Conservation (phyloP, 1,140 invertebrate species). For the Dendroctonus ponderosae region DNA sequence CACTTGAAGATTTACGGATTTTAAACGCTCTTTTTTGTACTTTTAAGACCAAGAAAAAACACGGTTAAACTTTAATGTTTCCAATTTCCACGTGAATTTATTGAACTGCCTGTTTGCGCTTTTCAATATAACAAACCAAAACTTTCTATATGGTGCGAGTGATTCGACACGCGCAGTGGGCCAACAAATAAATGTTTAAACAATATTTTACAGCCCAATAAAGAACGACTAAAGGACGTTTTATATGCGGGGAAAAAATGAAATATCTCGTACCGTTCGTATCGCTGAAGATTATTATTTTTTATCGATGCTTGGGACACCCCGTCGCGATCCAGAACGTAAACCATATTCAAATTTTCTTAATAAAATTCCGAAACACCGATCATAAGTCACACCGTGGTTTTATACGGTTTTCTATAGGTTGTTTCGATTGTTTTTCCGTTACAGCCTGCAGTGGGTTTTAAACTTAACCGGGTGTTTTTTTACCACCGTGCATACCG, state of each 20-base stretch:
- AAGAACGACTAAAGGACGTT: neutral
- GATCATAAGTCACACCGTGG: conserved; percentile 3
- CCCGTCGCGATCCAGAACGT: conserved; percentile 8
- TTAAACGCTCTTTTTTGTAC: too few species aligned
- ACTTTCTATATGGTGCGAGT: too few species aligned
- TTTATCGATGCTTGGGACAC: conserved; percentile 4
- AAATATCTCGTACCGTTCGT: neutral
- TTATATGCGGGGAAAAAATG: neutral
- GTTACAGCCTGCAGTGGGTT: too few species aligned
- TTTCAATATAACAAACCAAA: too few species aligned
- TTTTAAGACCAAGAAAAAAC: too few species aligned
- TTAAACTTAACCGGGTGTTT: too few species aligned
- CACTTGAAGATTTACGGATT: too few species aligned
- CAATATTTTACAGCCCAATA: conserved; percentile 1
- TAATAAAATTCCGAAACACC: conserved; percentile 7
- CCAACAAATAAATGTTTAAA: conserved; percentile 6
- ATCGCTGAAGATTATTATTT: neutral
- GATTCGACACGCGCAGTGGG: too few species aligned
- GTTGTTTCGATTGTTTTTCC: neutral
- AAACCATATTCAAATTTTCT: conserved; percentile 14
- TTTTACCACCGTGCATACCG: too few species aligned
- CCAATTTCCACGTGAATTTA: too few species aligned
- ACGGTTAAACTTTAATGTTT: too few species aligned
- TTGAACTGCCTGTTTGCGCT: too few species aligned
- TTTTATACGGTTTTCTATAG: neutral